Evolutionary conservation across 2,888 invertebrate species (phyloP).

Genomic region (Chalcosyrphus nemorum): DNA sequence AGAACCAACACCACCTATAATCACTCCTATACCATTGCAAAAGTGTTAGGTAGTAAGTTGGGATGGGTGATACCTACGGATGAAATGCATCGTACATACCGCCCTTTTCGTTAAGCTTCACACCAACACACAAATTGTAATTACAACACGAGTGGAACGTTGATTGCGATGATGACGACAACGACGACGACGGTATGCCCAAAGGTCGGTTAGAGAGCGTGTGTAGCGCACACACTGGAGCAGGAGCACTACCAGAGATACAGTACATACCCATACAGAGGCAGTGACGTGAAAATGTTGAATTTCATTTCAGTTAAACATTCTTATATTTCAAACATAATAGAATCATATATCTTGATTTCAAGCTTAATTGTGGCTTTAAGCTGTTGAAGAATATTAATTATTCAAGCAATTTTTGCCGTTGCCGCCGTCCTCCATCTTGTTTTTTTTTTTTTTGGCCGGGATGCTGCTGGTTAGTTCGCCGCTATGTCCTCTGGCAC

Average conservation of each 20-base stretch:
- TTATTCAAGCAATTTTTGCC: constrained; percentile 74
- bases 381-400: constrained; percentile 75
- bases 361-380: constrained; percentile 74
- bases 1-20: constrained; percentile 24
- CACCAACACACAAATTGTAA: constrained; percentile 49
- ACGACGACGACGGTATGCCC: constrained; percentile 20
- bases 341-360: constrained; percentile 75
- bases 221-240: background rate
- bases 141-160: constrained; percentile 32
- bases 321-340: constrained; percentile 74
- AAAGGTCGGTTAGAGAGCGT: constrained; percentile 23
- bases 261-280: background rate
- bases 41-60: background rate
- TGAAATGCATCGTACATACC: constrained; percentile 29
- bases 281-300: constrained; percentile 34
- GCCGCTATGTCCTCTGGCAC: constrained; percentile 11
- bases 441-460: constrained; percentile 11
- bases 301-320: constrained; percentile 70
- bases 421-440: no score
- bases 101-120: background rate
- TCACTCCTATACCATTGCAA: background rate
- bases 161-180: constrained; percentile 30
- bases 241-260: background rate
- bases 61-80: background rate
- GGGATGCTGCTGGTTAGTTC: constrained; percentile 26